Percentiles rank a stretch among this genome's conserved stretches.
Evolutionary conservation across 2,888 invertebrate genomes (phyloP).

Genomic region (Ptilodon capucinus): DNA sequence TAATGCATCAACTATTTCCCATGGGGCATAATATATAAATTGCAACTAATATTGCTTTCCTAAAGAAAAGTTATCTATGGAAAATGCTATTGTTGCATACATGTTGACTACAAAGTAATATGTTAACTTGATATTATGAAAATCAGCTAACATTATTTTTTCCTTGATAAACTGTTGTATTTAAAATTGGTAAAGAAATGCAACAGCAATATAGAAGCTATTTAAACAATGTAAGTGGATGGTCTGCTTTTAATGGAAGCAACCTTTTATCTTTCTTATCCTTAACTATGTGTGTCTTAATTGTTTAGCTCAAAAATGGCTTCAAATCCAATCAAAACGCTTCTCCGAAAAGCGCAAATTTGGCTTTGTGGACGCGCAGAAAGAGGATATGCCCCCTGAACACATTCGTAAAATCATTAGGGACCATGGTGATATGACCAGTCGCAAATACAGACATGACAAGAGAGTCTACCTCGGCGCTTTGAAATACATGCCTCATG

Average conservation of each 20-base stretch:
- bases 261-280: neutral
- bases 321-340: conserved; percentile 98
- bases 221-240: too few species aligned
- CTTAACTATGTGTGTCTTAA: neutral
- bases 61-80: conserved; percentile 39
- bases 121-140: conserved; percentile 1
- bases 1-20: conserved; percentile 14
- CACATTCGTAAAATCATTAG: conserved; percentile 99
- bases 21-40: conserved; percentile 26
- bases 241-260: neutral
- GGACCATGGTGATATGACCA: conserved; percentile 99
- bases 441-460: conserved; percentile 98
- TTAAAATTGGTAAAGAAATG: too few species aligned
- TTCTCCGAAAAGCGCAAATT: conserved; percentile 99
- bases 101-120: conserved; percentile 10
- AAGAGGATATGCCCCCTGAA: conserved; percentile 99
- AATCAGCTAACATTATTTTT: too few species aligned
- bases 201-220: too few species aligned
- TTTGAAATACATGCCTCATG: conserved; percentile 99
- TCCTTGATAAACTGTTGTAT: too few species aligned
- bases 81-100: conserved; percentile 69
- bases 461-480: conserved; percentile 99
- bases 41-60: conserved; percentile 66
- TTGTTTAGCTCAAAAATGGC: conserved; percentile 95
- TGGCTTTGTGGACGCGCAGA: conserved; percentile 99